These are phyloP conservation scores for Atethmia centrago DNA, from an alignment of 2,888 invertebrate species.

Conservation along the genomic window DNA sequence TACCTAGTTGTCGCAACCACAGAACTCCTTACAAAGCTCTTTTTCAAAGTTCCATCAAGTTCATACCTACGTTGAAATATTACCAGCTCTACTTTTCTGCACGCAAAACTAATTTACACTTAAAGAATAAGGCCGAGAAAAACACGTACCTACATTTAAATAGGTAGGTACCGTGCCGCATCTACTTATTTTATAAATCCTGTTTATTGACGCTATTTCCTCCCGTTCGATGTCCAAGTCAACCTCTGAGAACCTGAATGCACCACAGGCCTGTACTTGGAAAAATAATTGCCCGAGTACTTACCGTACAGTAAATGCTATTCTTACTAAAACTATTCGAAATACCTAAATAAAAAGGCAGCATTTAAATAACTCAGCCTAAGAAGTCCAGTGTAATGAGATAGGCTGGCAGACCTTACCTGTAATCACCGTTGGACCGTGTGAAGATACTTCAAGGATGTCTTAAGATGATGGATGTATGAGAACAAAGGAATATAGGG, in stretches of 20 bases:
- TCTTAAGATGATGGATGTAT: constrained; percentile 27
- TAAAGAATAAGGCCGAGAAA: not conserved
- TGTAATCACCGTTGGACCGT: constrained; percentile 53
- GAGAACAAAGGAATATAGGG: constrained; percentile 26
- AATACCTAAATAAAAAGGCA: constrained; percentile 68
- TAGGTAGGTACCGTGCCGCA: constrained; percentile 33
- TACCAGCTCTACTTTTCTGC: not conserved
- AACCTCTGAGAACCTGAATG: constrained; percentile 72
- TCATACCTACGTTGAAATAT: not conserved
- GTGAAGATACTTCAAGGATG: constrained; percentile 53
- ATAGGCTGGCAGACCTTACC: constrained; percentile 51
- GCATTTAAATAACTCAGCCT: constrained; percentile 64
- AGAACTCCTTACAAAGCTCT: not conserved
- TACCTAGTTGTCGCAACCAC: not conserved
- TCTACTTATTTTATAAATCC: constrained; percentile 46
- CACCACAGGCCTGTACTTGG: constrained; percentile 72
- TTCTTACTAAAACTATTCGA: constrained; percentile 69
- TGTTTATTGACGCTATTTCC: constrained; percentile 65
- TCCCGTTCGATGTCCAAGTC: constrained; percentile 68
- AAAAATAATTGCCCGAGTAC: constrained; percentile 77
- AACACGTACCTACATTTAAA: constrained; percentile 13
- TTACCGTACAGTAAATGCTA: constrained; percentile 71
- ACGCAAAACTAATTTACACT: not conserved
- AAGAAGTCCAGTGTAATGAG: constrained; percentile 61
- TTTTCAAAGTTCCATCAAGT: not conserved